Evolutionary conservation across 2,888 invertebrate species (phyloP).

Genomic region (Drosophila lutescens): DNA sequence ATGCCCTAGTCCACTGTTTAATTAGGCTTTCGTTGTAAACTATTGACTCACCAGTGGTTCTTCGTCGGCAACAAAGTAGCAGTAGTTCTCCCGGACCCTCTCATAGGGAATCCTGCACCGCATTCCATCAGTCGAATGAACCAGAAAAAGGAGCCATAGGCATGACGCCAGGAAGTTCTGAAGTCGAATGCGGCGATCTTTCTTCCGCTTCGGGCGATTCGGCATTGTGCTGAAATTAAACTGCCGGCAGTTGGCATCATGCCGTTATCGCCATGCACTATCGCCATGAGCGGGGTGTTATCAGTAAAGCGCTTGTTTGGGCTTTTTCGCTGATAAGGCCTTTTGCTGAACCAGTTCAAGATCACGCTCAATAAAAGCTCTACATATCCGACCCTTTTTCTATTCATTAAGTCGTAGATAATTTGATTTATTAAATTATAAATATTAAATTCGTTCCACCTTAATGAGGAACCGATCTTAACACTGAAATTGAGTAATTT

Average conservation of each 20-base stretch:
- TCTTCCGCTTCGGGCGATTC: slow-evolving; percentile 29
- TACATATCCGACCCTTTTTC: background rate
- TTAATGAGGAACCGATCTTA: too few relatives aligned
- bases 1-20: too few relatives aligned
- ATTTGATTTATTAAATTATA: too few relatives aligned
- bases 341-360: slow-evolving; percentile 31
- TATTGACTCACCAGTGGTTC: slow-evolving; percentile 59
- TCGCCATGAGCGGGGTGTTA: slow-evolving; percentile 13
- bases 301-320: slow-evolving; percentile 24
- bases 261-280: slow-evolving; percentile 25
- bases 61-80: slow-evolving; percentile 54
- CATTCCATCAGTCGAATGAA: slow-evolving; percentile 10
- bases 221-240: slow-evolving; percentile 50
- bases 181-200: background rate
- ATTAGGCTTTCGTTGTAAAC: too few relatives aligned
- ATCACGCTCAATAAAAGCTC: slow-evolving; percentile 22
- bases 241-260: slow-evolving; percentile 25
- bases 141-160: slow-evolving; percentile 7
- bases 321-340: slow-evolving; percentile 27
- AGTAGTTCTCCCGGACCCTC: slow-evolving; percentile 61
- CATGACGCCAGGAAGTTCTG: slow-evolving; percentile 7
- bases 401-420: too few relatives aligned
- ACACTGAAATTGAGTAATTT: too few relatives aligned
- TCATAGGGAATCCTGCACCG: slow-evolving; percentile 66
- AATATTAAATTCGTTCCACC: too few relatives aligned